Percentiles rank a stretch among this genome's conserved stretches.
These are phyloP conservation scores for Meteorus sp. DNA, from an alignment of 1,140 invertebrate genomes.

Conservation along the genomic window DNA sequence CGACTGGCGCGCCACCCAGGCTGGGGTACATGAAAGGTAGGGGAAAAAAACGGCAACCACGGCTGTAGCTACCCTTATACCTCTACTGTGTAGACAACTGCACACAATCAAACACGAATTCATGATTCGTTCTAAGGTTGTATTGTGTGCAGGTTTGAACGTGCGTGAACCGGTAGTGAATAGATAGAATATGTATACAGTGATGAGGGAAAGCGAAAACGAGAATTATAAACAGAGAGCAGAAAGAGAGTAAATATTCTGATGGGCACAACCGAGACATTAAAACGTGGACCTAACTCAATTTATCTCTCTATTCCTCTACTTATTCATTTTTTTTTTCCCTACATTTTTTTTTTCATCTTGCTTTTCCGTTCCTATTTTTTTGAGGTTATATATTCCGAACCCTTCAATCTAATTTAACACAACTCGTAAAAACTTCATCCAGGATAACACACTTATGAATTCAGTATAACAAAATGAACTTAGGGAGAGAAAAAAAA, in stretches of 20 bases:
- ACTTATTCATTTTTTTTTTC: slow-evolving; percentile 17
- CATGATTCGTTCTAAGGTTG: not conserved
- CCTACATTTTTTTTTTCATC: slow-evolving; percentile 19
- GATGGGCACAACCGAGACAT: not conserved
- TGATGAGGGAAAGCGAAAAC: not conserved
- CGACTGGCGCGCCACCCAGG: slow-evolving; percentile 19
- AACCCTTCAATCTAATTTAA: too few relatives aligned
- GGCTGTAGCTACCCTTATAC: slow-evolving; percentile 7
- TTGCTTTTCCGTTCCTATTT: slow-evolving; percentile 3
- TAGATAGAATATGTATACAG: too few relatives aligned
- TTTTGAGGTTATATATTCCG: too few relatives aligned
- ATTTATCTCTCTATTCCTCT: slow-evolving; percentile 9
- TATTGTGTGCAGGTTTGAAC: not conserved
- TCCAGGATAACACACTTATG: too few relatives aligned
- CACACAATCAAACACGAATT: not conserved
- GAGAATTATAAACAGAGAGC: too few relatives aligned
- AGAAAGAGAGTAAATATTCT: too few relatives aligned
- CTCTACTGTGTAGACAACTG: not conserved
- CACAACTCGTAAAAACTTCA: too few relatives aligned
- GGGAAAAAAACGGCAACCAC: slow-evolving; percentile 23
- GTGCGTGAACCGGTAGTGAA: too few relatives aligned
- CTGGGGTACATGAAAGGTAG: too few relatives aligned
- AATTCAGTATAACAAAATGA: too few relatives aligned
- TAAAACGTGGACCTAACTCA: slow-evolving; percentile 3
- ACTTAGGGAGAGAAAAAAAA: too few relatives aligned